Evolutionary conservation across 2,888 invertebrate species (phyloP).

Genomic region (Drosophila nigritarsus): DNA sequence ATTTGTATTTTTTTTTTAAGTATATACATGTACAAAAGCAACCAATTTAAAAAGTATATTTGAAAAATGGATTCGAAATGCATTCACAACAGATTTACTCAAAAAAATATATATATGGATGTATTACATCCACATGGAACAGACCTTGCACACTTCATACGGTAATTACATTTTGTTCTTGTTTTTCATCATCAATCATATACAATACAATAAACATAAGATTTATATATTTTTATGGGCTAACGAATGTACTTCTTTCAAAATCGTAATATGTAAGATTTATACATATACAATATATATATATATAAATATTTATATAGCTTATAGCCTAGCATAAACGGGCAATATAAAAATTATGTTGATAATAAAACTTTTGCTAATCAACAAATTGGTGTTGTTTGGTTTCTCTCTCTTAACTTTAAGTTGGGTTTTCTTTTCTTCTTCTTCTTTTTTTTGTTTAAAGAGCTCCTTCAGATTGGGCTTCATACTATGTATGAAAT

Average conservation of each 20-base stretch:
- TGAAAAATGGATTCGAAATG: conserved; percentile 71
- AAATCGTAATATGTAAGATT: conserved; percentile 75
- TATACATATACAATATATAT: conserved; percentile 51
- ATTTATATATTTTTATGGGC: conserved; percentile 67
- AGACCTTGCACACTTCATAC: conserved; percentile 50
- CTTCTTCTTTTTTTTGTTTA: conserved; percentile 15
- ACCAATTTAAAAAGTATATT: conserved; percentile 50
- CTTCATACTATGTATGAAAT: conserved; percentile 64
- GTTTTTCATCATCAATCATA: conserved; percentile 44
- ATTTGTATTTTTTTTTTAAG: conserved; percentile 22
- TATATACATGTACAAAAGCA: conserved; percentile 48
- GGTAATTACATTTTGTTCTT: conserved; percentile 15
- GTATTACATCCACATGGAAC: conserved; percentile 55
- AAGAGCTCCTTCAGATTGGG: conserved; percentile 28
- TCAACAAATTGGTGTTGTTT: conserved; percentile 76
- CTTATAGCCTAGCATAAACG: conserved; percentile 75
- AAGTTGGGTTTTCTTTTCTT: conserved; percentile 21
- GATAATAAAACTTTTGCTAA: conserved; percentile 63
- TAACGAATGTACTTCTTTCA: conserved; percentile 79
- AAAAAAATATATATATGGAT: conserved; percentile 14
- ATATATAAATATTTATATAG: conserved; percentile 60
- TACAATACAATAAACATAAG: conserved; percentile 50
- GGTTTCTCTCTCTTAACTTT: conserved; percentile 21
- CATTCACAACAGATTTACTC: conserved; percentile 41
- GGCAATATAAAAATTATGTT: conserved; percentile 67